Base-by-base conservation (phyloP, 1,140 invertebrate species). In the Zaprionus kolodkinae region DNA sequence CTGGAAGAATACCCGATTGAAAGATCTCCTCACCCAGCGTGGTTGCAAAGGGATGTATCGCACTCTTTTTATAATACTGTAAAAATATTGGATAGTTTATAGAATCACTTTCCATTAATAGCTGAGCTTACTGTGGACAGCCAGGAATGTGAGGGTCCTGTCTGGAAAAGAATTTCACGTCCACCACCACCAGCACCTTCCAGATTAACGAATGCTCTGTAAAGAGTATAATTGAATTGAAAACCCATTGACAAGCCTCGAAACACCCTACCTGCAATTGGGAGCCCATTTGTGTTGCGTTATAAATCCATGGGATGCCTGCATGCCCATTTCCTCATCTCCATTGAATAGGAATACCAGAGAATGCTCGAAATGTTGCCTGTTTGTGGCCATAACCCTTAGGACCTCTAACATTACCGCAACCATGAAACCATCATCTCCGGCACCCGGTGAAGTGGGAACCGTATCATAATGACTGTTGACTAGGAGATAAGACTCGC, bases 391-490 rank as follows among this genome's bases (percentile, higher is more conserved):
- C 61, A 92, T 71, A 17, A 87, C 78, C 1, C 91, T 77, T 7
- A 98, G 92, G 36, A 96, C 94, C 94, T 99, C 98, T 85, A 99
- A 92, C 97, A 98, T 97, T 63, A 98, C 92, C 60, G 96, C 94
- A 93, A 99, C 98, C 91, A 99, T 93, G 96, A 98, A 97, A 52
- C 98, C 79, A 64, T 82, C 83, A 48, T 96, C 97, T 73, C 95
- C 96, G 40, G 63, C n/a, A 35, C 70, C 81, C 10, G 78, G 78
- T 76, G 97, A 98, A 81, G 96, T 96, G 30, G 96, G 93, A 81
- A 98, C 96, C 43, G 96, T 95, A 93, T 99, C 98, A 93, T 96
- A 98, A 93, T 99, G 98, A 92, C 98, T 99, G 93, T 99, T 99
- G 54, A 99, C 94, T 62, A 99, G 93, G 60, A 99, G 93, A 91